A percentile compares a stretch with the other conserved stretches of the same genome.
Conservation (phyloP, 1,140 invertebrate species). For the Belonocnema kinseyi region DNA sequence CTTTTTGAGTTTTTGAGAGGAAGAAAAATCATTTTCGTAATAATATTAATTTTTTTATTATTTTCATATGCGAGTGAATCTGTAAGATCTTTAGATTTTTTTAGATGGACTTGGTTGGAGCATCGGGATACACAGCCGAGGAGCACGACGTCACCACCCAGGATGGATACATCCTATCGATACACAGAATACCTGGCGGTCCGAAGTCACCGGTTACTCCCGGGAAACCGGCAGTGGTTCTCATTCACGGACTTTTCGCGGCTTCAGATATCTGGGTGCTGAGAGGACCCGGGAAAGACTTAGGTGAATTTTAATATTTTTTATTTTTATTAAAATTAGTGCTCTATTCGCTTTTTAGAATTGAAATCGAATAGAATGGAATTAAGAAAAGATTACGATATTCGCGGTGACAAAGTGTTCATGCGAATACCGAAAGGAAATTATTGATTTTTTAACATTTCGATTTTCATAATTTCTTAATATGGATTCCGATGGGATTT, state of each 20-base stretch:
- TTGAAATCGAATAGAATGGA: too few species aligned
- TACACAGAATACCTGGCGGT: slow-evolving; percentile 78
- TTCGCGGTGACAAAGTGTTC: too few species aligned
- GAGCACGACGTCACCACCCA: slow-evolving; percentile 76
- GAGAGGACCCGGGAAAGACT: slow-evolving; percentile 72
- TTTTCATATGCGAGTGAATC: not conserved
- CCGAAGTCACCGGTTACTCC: slow-evolving; percentile 46
- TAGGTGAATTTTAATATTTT: slow-evolving; percentile 62
- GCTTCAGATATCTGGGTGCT: slow-evolving; percentile 77
- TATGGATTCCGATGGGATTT: too few species aligned
- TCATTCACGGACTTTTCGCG: slow-evolving; percentile 78
- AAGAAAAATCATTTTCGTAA: too few species aligned
- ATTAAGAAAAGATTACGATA: too few species aligned
- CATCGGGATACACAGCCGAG: slow-evolving; percentile 78
- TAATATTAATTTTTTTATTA: too few species aligned
- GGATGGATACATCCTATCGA: slow-evolving; percentile 79
- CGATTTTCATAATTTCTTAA: too few species aligned
- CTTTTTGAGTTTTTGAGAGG: too few species aligned
- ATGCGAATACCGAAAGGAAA: too few species aligned
- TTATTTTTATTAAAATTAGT: too few species aligned
- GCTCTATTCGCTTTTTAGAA: too few species aligned
- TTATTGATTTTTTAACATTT: too few species aligned
- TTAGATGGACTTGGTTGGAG: slow-evolving; percentile 75
- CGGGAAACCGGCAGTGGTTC: slow-evolving; percentile 69
- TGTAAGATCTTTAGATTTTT: not conserved